Conservation (phyloP, 2,113 vertebrate species). For the Sorex fumeus region DNA sequence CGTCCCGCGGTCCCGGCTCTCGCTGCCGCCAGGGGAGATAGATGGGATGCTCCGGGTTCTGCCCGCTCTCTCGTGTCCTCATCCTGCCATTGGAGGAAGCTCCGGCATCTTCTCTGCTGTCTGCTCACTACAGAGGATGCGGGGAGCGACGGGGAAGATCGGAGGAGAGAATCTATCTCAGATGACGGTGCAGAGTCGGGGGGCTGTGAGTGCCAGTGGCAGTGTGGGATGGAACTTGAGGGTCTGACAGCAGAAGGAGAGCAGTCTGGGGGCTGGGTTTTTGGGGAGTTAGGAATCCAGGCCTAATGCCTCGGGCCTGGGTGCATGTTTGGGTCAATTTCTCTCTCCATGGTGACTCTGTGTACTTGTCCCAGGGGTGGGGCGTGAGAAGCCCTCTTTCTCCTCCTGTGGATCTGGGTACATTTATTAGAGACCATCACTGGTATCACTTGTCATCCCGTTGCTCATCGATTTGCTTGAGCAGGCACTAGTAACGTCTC, state of each 20-base stretch:
- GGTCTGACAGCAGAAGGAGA: neutral
- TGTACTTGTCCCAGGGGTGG: conserved; percentile 34
- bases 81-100: neutral
- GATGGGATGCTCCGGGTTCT: neutral
- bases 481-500: too few relatives aligned
- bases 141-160: neutral
- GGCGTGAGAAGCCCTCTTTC: neutral
- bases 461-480: too few relatives aligned
- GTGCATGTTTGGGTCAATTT: conserved; percentile 4
- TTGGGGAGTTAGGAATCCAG: neutral
- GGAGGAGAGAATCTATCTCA: neutral
- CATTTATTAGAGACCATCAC: conserved; percentile 63
- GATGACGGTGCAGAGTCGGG: too few relatives aligned
- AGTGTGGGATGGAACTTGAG: too few relatives aligned
- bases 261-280: too few relatives aligned
- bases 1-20: conserved; percentile 53
- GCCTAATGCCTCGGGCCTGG: neutral
- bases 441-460: too few relatives aligned
- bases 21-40: neutral
- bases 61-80: neutral
- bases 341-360: conserved; percentile 48
- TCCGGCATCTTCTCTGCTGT: neutral
- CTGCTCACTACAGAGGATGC: neutral
- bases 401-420: neutral
- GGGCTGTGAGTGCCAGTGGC: too few relatives aligned